Evolutionary conservation across 2,113 vertebrate species (phyloP).

Genomic region (Hymenochirus boettgeri): DNA sequence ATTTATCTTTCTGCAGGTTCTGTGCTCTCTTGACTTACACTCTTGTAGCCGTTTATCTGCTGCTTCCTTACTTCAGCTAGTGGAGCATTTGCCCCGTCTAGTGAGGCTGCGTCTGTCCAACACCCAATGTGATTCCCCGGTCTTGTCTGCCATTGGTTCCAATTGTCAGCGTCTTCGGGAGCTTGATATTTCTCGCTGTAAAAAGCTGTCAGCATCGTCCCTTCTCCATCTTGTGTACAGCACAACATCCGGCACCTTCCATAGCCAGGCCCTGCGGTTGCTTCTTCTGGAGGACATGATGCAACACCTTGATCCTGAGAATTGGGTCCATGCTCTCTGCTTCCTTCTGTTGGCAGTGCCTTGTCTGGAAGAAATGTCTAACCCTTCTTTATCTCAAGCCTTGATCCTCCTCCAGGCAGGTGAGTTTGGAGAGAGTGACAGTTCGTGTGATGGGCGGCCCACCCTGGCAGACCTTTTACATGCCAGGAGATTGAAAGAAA

Average conservation of each 20-base stretch:
- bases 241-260: fast-evolving
- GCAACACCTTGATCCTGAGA: fast-evolving
- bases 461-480: constrained; percentile 14
- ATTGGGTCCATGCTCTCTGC: fast-evolving
- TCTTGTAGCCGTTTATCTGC: constrained; percentile 48
- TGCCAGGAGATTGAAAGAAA: neutral
- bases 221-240: constrained; percentile 49
- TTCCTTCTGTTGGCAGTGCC: constrained; percentile 56
- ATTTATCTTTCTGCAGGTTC: constrained; percentile 36
- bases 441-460: constrained; percentile 24
- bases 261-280: neutral
- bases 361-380: constrained; percentile 24
- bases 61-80: constrained; percentile 37
- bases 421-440: fast-evolving
- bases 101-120: constrained; percentile 42
- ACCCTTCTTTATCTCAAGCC: fast-evolving
- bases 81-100: constrained; percentile 43
- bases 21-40: constrained; percentile 46
- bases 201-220: neutral
- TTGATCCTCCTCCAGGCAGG: neutral
- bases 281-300: constrained; percentile 38
- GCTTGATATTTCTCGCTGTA: constrained; percentile 51
- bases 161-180: constrained; percentile 43
- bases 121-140: constrained; percentile 47
- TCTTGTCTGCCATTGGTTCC: constrained; percentile 47